Base-by-base conservation (phyloP, 2,797 vertebrate species). In the Sebastiscus albofasciatus region DNA sequence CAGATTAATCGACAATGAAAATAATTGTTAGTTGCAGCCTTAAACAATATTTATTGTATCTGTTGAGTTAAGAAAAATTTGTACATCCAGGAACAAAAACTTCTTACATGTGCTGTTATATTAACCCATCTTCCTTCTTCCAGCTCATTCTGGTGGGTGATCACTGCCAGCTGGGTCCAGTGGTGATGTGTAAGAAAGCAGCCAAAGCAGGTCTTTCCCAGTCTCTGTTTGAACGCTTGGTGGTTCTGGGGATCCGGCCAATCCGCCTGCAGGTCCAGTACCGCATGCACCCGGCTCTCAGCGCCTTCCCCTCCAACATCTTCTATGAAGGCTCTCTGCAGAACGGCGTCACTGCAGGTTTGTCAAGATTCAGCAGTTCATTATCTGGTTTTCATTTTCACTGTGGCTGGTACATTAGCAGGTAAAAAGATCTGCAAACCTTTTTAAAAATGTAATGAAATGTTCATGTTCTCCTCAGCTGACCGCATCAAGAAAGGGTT, bases 111-210 rank as follows among this genome's bases (percentile, higher is more conserved):
- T 46, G 14, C 20, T 61, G 29, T 58, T 39, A 42, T 18, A 61
- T 67, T 49, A 71, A 72, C 0, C 34, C 8, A 34, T 75, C 29
- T 16, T 78, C 46, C 10, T 34, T 61, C 60, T 77, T 36, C 0
- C 85, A 99, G 99, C 96, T 99, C 52, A 99, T 99, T 90, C 96
- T 99, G 2, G 98, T 99, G 69, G 99, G 99, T 0, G 99, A 99
- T 93, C 99, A 99, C 93, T 99, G 98, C 92, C 99, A 99, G 95
- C 95, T 99, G 54, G 98, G 99, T 3, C 98, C 99, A 0, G 98
- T 99, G 61, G 99, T 99, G 85, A 99, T 99, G 98, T 99, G 99
- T 83, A 99, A 99, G 94, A 99, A 99, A 81, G 98, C 98, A 0
- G 98, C 99, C 0, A 99, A 99, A 89, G 98, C 99, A 0, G 99